phyloP scores from a whole-genome alignment of 35 echinoderm and acorn worm genomes.

The Patiria miniata region DNA sequence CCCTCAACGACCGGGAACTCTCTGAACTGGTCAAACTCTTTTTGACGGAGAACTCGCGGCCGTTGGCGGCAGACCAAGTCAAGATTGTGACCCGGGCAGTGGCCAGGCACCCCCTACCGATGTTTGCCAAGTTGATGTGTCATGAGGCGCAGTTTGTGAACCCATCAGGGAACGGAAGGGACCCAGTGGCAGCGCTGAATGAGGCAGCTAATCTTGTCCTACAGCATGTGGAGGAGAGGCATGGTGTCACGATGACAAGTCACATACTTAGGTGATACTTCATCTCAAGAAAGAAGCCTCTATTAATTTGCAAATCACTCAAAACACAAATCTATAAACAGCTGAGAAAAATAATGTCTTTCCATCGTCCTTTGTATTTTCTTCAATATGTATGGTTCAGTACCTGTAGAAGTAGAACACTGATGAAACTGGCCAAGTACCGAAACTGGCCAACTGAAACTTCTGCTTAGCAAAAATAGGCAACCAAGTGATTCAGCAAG shows the following conservation, averaged over 20 bases:
- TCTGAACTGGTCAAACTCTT: slow-evolving; percentile 84
- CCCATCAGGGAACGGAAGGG: slow-evolving; percentile 91
- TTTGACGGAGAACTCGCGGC: slow-evolving; percentile 70
- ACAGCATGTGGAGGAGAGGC: slow-evolving; percentile 85
- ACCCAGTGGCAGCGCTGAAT: slow-evolving; percentile 69
- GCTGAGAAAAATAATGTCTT: too few relatives aligned
- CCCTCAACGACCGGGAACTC: slow-evolving; percentile 86
- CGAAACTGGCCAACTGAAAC: too few relatives aligned
- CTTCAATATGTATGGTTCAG: too few relatives aligned
- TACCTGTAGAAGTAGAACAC: too few relatives aligned
- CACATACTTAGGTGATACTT: slow-evolving; percentile 87
- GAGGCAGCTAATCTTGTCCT: slow-evolving; percentile 85
- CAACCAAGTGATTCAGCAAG: too few relatives aligned
- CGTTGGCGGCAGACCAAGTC: slow-evolving; percentile 80
- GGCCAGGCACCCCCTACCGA: slow-evolving; percentile 79
- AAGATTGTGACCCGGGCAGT: slow-evolving; percentile 90
- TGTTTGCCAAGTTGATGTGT: slow-evolving; percentile 92
- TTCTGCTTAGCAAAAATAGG: too few relatives aligned
- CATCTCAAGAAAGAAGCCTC: background rate
- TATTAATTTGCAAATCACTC: background rate
- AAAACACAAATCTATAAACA: too few relatives aligned
- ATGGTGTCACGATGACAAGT: slow-evolving; percentile 66
- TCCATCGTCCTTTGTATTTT: too few relatives aligned
- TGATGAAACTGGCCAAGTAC: too few relatives aligned
- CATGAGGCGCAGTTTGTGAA: slow-evolving; percentile 86